phyloP scores from a whole-genome alignment of 1,140 invertebrate genomes.

The Subanguina moxae region DNA sequence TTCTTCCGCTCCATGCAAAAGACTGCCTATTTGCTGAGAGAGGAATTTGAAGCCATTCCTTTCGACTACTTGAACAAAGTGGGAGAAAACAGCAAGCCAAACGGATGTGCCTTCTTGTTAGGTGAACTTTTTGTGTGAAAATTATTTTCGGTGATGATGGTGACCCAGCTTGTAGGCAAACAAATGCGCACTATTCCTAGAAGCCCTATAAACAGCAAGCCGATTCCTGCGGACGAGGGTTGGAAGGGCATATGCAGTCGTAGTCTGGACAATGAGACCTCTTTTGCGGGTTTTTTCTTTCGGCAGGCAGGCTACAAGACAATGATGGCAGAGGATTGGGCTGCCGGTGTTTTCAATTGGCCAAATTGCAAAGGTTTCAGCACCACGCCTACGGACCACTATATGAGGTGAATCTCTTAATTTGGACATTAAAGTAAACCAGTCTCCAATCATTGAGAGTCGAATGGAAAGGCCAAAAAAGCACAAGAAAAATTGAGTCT shows the following conservation, averaged over 20 bases:
- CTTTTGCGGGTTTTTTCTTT: conserved; percentile 5
- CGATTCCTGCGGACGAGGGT: not conserved
- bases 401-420: conserved; percentile 22
- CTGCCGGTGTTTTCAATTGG: conserved; percentile 27
- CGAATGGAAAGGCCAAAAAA: too few relatives aligned
- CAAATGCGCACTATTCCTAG: not conserved
- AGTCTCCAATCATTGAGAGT: not conserved
- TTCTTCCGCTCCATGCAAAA: conserved; percentile 13
- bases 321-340: conserved; percentile 17
- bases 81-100: conserved; percentile 11
- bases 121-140: not conserved
- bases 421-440: not conserved
- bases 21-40: conserved; percentile 10
- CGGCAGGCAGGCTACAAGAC: conserved; percentile 14
- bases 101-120: conserved; percentile 15
- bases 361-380: conserved; percentile 31
- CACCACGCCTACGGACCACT: conserved; percentile 26
- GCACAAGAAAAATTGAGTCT: not conserved
- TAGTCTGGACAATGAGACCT: not conserved
- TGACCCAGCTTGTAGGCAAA: not conserved
- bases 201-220: not conserved
- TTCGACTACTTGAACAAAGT: conserved; percentile 18
- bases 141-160: not conserved
- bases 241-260: not conserved
- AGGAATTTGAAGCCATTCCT: conserved; percentile 10